Evolutionary conservation across 2,888 invertebrate genomes (phyloP), one percentile per base, ranked within the genome.

Genomic region (Nudaria mundana): DNA sequence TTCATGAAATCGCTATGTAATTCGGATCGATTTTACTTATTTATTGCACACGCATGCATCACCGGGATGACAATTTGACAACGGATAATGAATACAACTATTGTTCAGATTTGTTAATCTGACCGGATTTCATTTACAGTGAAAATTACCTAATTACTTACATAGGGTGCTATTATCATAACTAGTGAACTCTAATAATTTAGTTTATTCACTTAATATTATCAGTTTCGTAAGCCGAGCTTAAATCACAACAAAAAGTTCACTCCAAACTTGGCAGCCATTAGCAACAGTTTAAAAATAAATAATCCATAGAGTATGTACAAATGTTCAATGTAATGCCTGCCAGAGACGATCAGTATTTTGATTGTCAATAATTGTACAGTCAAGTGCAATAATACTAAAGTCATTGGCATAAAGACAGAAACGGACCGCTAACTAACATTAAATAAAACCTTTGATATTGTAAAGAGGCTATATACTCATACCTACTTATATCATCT

Each of bases 1-100:
- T 45, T 47, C 37, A 50, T 44, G 36, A 57, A 56, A 61, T 53
- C 40, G 41, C 40, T 56, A 53, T n/a, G 61, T 57, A 43, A 57
- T 47, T 56, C 48, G 50, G 30, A 63, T 65, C 66, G 66, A 63
- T 63, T 65, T 61, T 63, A 42, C 37, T 37, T 40, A 63, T 58
- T 63, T 59, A 53, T 48, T 67, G 71, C 67, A 75, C 73, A 75
- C 75, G 73, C 76, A 75, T 62, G 69, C 75, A 75, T 66, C 59
- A 57, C 69, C 67, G 69, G 69, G 63, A 51, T 64, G 63, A 71
- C 63, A 65, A 62, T 58, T 62, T 63, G 56, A 62, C 61, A 56
- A 58, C 52, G 48, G 47, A 47, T 45, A 40, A 36, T 56, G 13
- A 31, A 44, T 42, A 44, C 48, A 44, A 43, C 32, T 31, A 20